These are phyloP conservation scores for Teleogryllus occipitalis DNA, from an alignment of 1,140 invertebrate genomes.

Conservation along the genomic window DNA sequence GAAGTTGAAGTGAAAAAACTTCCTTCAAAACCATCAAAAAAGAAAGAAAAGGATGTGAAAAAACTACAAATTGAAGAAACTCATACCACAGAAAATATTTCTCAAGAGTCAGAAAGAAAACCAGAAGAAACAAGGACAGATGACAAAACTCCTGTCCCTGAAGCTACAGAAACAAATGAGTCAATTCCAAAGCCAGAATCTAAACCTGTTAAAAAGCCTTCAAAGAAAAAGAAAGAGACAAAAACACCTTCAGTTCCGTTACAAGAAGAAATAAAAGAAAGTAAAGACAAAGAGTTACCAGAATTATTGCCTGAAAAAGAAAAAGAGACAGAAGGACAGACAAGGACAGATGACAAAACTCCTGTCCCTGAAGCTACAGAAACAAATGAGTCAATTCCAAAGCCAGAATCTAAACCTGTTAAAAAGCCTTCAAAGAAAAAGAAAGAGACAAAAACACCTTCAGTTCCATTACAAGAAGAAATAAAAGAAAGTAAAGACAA, in stretches of 20 bases:
- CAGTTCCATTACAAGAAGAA: constrained; percentile 15
- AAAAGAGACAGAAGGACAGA: not conserved
- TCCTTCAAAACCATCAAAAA: constrained; percentile 10
- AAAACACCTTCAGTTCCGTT: constrained; percentile 31
- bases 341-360: no score
- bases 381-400: constrained; percentile 11
- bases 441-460: constrained; percentile 41
- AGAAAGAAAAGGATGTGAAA: constrained; percentile 12
- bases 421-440: constrained; percentile 39
- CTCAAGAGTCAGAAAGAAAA: not conserved
- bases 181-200: constrained; percentile 15
- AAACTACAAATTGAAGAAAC: constrained; percentile 13
- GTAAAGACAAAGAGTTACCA: no score
- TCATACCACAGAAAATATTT: constrained; percentile 14
- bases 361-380: not conserved
- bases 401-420: constrained; percentile 15
- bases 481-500: no score
- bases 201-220: constrained; percentile 26
- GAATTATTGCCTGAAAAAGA: not conserved
- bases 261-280: not conserved
- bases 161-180: not conserved
- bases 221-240: constrained; percentile 46
- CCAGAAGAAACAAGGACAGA: no score
- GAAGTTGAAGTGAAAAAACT: constrained; percentile 12
- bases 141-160: no score